These are phyloP conservation scores for Aplocera efformata DNA, from an alignment of 2,888 invertebrate genomes.

Conservation along the genomic window DNA sequence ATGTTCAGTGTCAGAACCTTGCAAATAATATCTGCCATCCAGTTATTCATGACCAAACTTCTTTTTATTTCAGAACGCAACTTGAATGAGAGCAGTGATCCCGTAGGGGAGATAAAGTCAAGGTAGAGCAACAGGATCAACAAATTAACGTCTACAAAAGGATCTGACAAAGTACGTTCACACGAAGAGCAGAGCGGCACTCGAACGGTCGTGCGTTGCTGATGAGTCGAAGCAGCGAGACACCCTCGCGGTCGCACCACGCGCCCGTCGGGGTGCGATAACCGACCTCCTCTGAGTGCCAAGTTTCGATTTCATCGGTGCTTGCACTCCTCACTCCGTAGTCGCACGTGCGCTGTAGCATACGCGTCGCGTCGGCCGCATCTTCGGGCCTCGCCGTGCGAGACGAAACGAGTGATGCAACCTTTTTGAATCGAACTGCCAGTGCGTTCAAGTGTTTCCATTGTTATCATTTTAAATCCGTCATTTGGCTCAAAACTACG, in stretches of 20 bases:
- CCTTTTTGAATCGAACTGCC: constrained; percentile 33
- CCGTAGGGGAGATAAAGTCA: constrained; percentile 32
- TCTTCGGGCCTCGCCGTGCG: constrained; percentile 43
- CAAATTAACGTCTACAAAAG: constrained; percentile 28
- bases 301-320: constrained; percentile 64
- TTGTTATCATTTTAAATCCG: constrained; percentile 45
- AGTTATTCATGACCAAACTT: constrained; percentile 3
- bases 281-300: constrained; percentile 59
- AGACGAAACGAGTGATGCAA: constrained; percentile 49
- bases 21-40: too few relatives aligned
- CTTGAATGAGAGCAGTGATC: constrained; percentile 24
- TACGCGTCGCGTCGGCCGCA: constrained; percentile 39
- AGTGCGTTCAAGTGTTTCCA: constrained; percentile 38
- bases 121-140: constrained; percentile 36
- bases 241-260: constrained; percentile 50
- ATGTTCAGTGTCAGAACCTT: too few relatives aligned
- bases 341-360: constrained; percentile 57
- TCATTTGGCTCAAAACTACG: constrained; percentile 48
- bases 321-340: constrained; percentile 60
- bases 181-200: constrained; percentile 34
- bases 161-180: constrained; percentile 32
- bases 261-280: constrained; percentile 56
- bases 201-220: constrained; percentile 40
- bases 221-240: constrained; percentile 48
- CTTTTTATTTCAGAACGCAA: constrained; percentile 22